Percentiles rank a stretch among this genome's conserved stretches.
Conservation (phyloP, 30 jellyfish, hydroid and myxozoan genomes). For the Chironex yamaguchii region DNA sequence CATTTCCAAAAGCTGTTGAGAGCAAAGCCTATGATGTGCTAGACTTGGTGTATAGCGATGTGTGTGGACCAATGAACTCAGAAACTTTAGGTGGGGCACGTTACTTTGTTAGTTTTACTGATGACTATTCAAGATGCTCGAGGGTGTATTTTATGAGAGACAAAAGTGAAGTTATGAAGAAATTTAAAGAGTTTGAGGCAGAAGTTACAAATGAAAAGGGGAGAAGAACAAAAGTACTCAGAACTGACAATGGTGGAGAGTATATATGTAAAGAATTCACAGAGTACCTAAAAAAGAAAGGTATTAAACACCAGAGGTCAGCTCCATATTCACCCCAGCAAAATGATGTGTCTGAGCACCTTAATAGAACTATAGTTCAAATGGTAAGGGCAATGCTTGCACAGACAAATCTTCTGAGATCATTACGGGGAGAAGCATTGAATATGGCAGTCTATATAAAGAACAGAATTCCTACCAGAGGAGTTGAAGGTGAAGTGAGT, state of each 20-base stretch:
- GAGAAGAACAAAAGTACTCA: slow-evolving; percentile 5
- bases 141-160: slow-evolving; percentile 29
- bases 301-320: slow-evolving; percentile 30
- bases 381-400: slow-evolving; percentile 36
- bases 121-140: slow-evolving; percentile 14
- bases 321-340: slow-evolving; percentile 19
- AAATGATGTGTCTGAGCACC: slow-evolving; percentile 45
- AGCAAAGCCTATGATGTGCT: slow-evolving; percentile 33
- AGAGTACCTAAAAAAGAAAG: slow-evolving; percentile 12
- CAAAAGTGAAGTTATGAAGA: slow-evolving; percentile 52
- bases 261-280: slow-evolving; percentile 51
- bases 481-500: slow-evolving; percentile 47
- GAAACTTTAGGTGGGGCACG: slow-evolving; percentile 55
- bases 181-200: slow-evolving; percentile 43
- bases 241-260: slow-evolving; percentile 78
- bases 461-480: slow-evolving; percentile 55
- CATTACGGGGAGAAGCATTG: slow-evolving; percentile 60
- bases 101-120: slow-evolving; percentile 37
- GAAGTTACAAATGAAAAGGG: slow-evolving; percentile 57
- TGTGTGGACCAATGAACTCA: slow-evolving; percentile 58
- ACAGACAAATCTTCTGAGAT: background rate
- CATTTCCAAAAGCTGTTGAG: slow-evolving; percentile 66
- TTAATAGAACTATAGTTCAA: slow-evolving; percentile 44
- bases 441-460: slow-evolving; percentile 52
- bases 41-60: slow-evolving; percentile 59